These are phyloP conservation scores for Eupithecia abbreviata DNA, from an alignment of 2,888 invertebrate species.

Conservation along the genomic window DNA sequence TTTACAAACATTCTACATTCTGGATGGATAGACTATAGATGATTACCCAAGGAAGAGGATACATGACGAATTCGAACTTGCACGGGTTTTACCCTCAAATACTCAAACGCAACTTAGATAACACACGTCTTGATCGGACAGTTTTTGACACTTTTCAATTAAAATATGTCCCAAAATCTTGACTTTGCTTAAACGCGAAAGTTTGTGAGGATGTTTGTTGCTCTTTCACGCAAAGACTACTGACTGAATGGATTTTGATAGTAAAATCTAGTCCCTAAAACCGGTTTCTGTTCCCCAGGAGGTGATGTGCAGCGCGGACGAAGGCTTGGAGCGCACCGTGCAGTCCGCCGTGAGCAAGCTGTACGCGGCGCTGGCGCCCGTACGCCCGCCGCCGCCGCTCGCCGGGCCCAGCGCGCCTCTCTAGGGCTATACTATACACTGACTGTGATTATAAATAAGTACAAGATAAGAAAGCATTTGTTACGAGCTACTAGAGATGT, in stretches of 20 bases:
- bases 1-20: too few relatives aligned
- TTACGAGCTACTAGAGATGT: background rate
- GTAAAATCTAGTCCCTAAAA: background rate
- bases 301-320: conserved; percentile 92
- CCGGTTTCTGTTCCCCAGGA: conserved; percentile 76
- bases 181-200: too few relatives aligned
- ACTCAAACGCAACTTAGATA: too few relatives aligned
- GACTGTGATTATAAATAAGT: background rate
- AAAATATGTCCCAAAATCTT: too few relatives aligned
- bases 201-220: too few relatives aligned
- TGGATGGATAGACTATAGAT: too few relatives aligned
- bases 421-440: background rate
- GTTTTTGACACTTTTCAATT: too few relatives aligned
- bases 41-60: too few relatives aligned
- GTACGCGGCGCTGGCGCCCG: conserved; percentile 90
- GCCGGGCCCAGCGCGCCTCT: conserved; percentile 30
- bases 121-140: too few relatives aligned
- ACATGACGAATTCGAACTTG: background rate
- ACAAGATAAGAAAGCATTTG: background rate
- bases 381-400: conserved; percentile 55
- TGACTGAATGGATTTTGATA: too few relatives aligned
- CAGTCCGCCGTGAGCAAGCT: conserved; percentile 93
- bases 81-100: too few relatives aligned
- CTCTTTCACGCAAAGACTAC: too few relatives aligned
- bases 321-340: conserved; percentile 91